phyloP scores from a whole-genome alignment of 1,140 invertebrate genomes.

The Drosophila novamexicana region DNA sequence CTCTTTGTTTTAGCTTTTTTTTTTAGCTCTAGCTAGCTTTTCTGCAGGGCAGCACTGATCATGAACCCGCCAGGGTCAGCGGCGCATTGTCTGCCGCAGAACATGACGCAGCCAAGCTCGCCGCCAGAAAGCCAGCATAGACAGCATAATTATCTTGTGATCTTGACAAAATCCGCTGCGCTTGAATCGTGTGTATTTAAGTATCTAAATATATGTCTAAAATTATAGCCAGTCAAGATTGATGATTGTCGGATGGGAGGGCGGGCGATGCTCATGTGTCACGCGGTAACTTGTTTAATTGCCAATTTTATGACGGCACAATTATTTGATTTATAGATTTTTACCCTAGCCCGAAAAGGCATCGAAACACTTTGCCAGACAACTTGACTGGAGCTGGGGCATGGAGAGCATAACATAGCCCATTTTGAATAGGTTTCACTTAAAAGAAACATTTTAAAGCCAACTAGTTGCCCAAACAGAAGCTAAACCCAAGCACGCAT shows the following conservation, averaged over 20 bases:
- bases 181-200: slow-evolving; percentile 23
- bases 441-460: too few species aligned
- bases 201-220: slow-evolving; percentile 4
- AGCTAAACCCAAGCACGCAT: too few species aligned
- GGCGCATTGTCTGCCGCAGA: slow-evolving; percentile 11
- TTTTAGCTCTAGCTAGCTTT: too few species aligned
- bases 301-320: slow-evolving; percentile 34
- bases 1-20: too few species aligned
- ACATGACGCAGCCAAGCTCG: not conserved
- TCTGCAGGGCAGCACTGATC: not conserved
- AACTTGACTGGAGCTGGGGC: not conserved
- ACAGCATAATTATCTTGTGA: slow-evolving; percentile 43
- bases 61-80: slow-evolving; percentile 49
- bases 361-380: not conserved
- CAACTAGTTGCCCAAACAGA: too few species aligned
- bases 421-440: too few species aligned
- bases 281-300: slow-evolving; percentile 26
- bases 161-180: slow-evolving; percentile 38
- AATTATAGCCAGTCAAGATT: slow-evolving; percentile 38
- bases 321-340: slow-evolving; percentile 15
- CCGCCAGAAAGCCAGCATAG: slow-evolving; percentile 13
- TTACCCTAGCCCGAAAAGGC: not conserved
- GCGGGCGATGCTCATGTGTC: not conserved
- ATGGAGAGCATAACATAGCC: too few species aligned
- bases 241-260: not conserved